These are phyloP conservation scores for Ceratina australensis DNA, from an alignment of 1,140 invertebrate species.

Conservation along the genomic window DNA sequence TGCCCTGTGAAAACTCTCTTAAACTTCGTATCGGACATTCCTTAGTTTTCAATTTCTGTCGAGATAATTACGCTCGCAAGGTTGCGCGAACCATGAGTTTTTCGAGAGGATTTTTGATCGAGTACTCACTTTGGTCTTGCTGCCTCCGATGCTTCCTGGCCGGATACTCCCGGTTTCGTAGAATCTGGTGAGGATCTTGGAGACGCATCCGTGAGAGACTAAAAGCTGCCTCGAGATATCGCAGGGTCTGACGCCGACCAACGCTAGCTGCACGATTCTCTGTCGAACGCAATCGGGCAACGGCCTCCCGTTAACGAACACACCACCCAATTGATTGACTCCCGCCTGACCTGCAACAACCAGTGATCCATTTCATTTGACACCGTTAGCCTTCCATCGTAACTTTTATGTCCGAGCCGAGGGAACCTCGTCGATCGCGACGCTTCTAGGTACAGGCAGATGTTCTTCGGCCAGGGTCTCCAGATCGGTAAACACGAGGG, in stretches of 20 bases:
- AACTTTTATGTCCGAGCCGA: no score
- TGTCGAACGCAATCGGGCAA: conserved; percentile 96
- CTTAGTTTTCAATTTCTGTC: no score
- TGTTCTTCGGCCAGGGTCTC: conserved; percentile 12
- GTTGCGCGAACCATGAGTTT: no score
- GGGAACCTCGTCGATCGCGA: no score
- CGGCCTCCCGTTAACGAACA: conserved; percentile 97
- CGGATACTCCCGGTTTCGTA: conserved; percentile 96
- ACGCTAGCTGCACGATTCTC: conserved; percentile 94
- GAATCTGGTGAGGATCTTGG: conserved; percentile 97
- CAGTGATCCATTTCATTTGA: background rate
- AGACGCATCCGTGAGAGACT: conserved; percentile 98
- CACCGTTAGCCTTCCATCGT: no score
- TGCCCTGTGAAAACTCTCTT: no score
- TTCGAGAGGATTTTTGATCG: background rate
- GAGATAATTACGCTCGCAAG: no score
- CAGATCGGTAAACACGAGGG: background rate
- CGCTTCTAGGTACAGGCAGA: conserved; percentile 23
- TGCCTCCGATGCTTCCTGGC: conserved; percentile 93
- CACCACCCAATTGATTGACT: conserved; percentile 96
- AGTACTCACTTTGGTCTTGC: conserved; percentile 90
- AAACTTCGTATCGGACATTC: no score
- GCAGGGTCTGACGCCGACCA: conserved; percentile 95
- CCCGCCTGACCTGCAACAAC: conserved; percentile 91
- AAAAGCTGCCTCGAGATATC: conserved; percentile 96